A percentile compares a stretch with the other conserved stretches of the same genome.
These are phyloP conservation scores for Gallinago undulata DNA, from an alignment of 2,113 vertebrate species.

Conservation along the genomic window DNA sequence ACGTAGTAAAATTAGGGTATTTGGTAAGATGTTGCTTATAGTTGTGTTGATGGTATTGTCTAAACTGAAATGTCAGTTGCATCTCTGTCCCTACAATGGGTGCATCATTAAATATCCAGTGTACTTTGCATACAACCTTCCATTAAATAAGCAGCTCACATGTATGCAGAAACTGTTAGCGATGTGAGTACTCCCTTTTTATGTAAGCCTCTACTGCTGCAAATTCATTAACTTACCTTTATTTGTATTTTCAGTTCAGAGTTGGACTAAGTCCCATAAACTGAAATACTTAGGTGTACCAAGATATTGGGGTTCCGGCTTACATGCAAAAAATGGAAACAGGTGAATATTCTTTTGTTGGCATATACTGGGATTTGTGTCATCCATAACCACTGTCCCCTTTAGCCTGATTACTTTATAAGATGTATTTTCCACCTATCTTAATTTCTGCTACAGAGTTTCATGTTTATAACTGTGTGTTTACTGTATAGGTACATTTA, in stretches of 20 bases:
- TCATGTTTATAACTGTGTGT: not conserved
- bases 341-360: conserved; percentile 77
- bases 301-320: conserved; percentile 93
- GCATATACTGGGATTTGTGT: not conserved
- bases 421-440: not conserved
- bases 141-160: not conserved
- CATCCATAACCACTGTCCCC: not conserved
- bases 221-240: conserved; percentile 9
- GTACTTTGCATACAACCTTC: not conserved
- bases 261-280: conserved; percentile 87
- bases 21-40: not conserved
- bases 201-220: not conserved
- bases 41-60: not conserved
- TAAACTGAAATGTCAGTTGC: not conserved
- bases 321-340: conserved; percentile 87
- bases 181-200: not conserved
- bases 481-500: not conserved
- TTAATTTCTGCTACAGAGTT: not conserved
- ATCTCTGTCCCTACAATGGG: not conserved
- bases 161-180: not conserved
- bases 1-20: not conserved
- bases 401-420: not conserved
- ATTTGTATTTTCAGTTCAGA: conserved; percentile 84
- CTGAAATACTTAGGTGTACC: conserved; percentile 90
- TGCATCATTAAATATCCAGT: not conserved